A percentile compares a stretch with the other conserved stretches of the same genome.
Evolutionary conservation across 35 echinoderm and acorn worm genomes (phyloP).

Genomic region (Apostichopus parvimensis): DNA sequence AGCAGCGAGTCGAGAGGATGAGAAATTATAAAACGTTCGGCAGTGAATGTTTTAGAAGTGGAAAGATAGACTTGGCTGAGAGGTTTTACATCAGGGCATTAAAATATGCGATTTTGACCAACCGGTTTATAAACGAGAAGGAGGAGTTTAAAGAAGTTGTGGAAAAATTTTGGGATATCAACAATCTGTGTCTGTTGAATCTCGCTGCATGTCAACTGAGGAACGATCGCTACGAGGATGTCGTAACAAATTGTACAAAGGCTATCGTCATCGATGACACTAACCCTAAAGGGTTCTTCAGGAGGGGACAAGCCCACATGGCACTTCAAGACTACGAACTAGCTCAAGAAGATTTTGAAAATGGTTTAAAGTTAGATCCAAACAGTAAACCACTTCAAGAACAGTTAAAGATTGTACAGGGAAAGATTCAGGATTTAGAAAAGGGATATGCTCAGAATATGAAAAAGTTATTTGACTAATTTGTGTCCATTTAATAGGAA

Average conservation of each 20-base stretch:
- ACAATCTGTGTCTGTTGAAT: conserved; percentile 70
- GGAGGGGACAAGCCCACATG: conserved; percentile 80
- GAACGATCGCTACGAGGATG: conserved; percentile 61
- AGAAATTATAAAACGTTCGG: conserved; percentile 63
- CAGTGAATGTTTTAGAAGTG: conserved; percentile 76
- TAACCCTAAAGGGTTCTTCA: conserved; percentile 76
- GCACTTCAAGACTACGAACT: conserved; percentile 82
- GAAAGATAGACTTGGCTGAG: conserved; percentile 63
- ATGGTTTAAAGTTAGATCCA: conserved; percentile 66
- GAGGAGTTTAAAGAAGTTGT: conserved; percentile 26
- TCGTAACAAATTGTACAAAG: conserved; percentile 66
- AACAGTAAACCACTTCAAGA: conserved; percentile 62
- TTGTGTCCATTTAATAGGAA: neutral
- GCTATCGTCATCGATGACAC: conserved; percentile 68
- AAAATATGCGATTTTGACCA: conserved; percentile 59
- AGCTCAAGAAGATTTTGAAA: conserved; percentile 75
- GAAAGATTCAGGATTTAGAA: conserved; percentile 63
- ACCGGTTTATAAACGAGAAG: neutral
- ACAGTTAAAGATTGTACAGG: conserved; percentile 54
- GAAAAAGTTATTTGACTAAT: conserved; percentile 96
- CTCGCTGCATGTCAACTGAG: conserved; percentile 89
- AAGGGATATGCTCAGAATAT: conserved; percentile 73
- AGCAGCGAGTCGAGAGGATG: conserved; percentile 62
- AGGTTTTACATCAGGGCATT: conserved; percentile 73
- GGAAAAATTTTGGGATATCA: conserved; percentile 54